Percentiles rank a stretch among this genome's conserved stretches.
Conservation (phyloP, 2,888 invertebrate genomes). For the Flexamia atlantica region DNA sequence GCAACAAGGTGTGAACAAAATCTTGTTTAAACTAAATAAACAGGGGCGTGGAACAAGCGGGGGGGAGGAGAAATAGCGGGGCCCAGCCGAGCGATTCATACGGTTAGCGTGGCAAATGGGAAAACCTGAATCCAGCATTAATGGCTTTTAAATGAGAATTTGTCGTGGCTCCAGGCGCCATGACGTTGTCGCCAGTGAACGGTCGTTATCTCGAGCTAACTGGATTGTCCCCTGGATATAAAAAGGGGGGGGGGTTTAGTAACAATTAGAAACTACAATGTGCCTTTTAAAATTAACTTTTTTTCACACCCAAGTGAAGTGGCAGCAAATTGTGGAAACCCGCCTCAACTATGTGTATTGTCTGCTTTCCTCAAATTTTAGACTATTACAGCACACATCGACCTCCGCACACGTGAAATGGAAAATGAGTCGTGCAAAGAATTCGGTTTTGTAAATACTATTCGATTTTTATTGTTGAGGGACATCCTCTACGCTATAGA, state of each 20-base stretch:
- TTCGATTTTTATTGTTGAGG: no score
- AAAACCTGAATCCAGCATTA: constrained; percentile 60
- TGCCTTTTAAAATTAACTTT: no score
- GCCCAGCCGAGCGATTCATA: constrained; percentile 47
- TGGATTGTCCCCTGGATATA: neutral
- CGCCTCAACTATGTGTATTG: no score
- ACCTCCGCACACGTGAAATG: no score
- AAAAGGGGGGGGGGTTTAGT: neutral
- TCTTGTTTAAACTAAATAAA: constrained; percentile 40
- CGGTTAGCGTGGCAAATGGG: constrained; percentile 55
- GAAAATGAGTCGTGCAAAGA: no score
- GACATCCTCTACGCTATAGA: no score
- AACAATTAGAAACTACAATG: no score
- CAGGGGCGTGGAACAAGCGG: neutral
- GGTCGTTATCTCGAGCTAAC: constrained; percentile 13
- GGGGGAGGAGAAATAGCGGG: constrained; percentile 12
- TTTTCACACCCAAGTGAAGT: no score
- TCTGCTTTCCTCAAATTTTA: no score
- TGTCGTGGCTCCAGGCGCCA: constrained; percentile 55
- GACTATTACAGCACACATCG: no score
- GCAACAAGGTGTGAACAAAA: constrained; percentile 17
- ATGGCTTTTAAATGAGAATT: constrained; percentile 65
- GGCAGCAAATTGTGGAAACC: no score
- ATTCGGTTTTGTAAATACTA: no score
- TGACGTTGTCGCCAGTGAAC: neutral